Evolutionary conservation across 1,140 invertebrate genomes (phyloP), one percentile per base, ranked within the genome.

Genomic region (Drosophila pseudoobscura): DNA sequence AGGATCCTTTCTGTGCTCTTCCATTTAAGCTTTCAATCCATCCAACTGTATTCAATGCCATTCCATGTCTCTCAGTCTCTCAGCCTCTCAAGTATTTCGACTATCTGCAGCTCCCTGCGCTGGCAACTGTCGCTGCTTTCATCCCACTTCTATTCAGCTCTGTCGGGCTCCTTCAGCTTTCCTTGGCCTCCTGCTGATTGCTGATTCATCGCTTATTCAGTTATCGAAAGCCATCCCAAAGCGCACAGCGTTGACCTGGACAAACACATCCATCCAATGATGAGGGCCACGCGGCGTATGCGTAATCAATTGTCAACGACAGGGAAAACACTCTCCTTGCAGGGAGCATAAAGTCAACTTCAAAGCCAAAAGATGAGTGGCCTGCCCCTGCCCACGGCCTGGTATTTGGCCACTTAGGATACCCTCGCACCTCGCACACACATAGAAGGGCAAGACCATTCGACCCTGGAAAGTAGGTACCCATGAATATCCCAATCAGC

Each of bases 281-380:
- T 66, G 62, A 20, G 35, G 59, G 13, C 60, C 72, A 74, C 72
- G 26, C n/a, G 54, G 47, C 69, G 70, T 65, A 74, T 75, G 71
- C 61, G 61, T 75, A 75, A 75, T 74, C 62, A 74, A 75, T 75
- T 75, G 70, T 75, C 62, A 66, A 75, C 71, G 59, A 44, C 60
- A 35, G 45, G 17, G 39, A 57, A 46, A 56, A 62, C 53, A 73
- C 43, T 55, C 22, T 35, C 2, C 57, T 24, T 24, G 35, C 43
- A 41, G 24, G 8, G 35, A 49, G 44, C 7, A 63, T 4, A 24
- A 24, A 24, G 24, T 24, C 24, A 78, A 80, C 80, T 79, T 83
- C 79, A 83, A 83, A 82, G 70, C 60, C 57, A 69, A 65, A 31
- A 53, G 54, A 69, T 44, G 39, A 61, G 63, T 66, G 45, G n/a